A percentile compares a stretch with the other conserved stretches of the same genome.
phyloP scores from a whole-genome alignment of 2,113 vertebrate species.

The Lipotes vexillifer region DNA sequence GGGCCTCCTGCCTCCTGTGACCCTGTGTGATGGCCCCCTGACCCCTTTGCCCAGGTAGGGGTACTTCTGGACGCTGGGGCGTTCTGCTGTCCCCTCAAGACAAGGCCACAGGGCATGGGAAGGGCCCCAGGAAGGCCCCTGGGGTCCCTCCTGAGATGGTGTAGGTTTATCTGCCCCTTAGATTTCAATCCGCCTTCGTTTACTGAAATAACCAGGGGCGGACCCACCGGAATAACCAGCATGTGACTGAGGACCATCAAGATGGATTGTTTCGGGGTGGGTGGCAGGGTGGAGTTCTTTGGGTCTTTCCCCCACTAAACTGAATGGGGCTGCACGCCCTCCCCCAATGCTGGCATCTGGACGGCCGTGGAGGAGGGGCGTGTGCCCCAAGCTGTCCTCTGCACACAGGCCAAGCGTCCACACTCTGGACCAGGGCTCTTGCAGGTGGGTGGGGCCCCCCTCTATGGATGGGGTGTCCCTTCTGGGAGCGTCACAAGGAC shows the following conservation, averaged over 20 bases:
- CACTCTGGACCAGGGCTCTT: not conserved
- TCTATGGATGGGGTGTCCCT: not conserved
- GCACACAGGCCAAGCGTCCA: not conserved
- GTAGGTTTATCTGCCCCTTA: accelerated
- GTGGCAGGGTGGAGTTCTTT: accelerated
- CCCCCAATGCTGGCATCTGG: not conserved
- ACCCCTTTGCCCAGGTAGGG: not conserved
- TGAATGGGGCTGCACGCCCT: not conserved
- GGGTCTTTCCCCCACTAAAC: not conserved
- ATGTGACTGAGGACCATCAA: accelerated
- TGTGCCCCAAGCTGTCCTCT: not conserved
- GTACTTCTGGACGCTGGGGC: not conserved
- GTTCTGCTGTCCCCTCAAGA: not conserved
- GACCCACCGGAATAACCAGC: not conserved
- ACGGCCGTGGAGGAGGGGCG: not conserved
- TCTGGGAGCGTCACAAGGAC: not conserved
- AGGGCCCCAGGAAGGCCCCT: not conserved
- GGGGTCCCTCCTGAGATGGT: accelerated
- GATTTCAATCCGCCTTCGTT: not conserved
- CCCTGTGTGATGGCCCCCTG: not conserved
- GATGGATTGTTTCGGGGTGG: accelerated
- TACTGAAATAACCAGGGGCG: not conserved
- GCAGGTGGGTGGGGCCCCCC: not conserved
- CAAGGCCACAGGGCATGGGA: not conserved
- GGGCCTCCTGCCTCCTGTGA: not conserved